phyloP scores from a whole-genome alignment of 2,888 invertebrate genomes.

The Tetheella fluctuosa region DNA sequence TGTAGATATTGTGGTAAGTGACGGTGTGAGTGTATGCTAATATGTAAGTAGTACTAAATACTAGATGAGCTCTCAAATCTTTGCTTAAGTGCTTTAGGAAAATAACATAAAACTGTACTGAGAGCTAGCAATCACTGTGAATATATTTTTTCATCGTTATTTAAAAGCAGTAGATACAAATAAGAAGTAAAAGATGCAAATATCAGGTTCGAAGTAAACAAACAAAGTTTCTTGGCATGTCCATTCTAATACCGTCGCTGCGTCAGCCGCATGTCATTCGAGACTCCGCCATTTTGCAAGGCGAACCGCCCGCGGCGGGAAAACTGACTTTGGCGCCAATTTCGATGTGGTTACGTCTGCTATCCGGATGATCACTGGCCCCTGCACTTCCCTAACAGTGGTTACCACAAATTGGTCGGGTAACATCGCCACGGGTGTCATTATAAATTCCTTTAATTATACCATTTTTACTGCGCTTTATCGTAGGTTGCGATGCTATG shows the following conservation, averaged over 20 bases:
- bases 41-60: no score
- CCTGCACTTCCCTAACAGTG: constrained; percentile 26
- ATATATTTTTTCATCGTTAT: no score
- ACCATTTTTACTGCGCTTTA: constrained; percentile 73
- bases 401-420: constrained; percentile 51
- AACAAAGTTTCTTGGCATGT: constrained; percentile 41
- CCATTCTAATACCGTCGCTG: constrained; percentile 54
- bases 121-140: no score
- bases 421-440: constrained; percentile 56
- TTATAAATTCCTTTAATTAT: constrained; percentile 79
- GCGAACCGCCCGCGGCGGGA: constrained; percentile 79
- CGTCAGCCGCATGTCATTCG: constrained; percentile 74
- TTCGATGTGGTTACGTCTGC: constrained; percentile 66
- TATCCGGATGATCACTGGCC: constrained; percentile 42
- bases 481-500: constrained; percentile 49
- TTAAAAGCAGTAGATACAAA: not conserved
- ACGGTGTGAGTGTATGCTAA: no score
- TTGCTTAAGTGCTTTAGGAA: no score
- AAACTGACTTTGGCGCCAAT: constrained; percentile 83
- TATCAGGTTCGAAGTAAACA: constrained; percentile 10
- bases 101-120: no score
- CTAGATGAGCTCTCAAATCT: no score
- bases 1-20: no score
- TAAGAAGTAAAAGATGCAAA: not conserved
- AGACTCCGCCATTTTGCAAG: constrained; percentile 81